These are phyloP conservation scores for Pseudonaja textilis DNA, from an alignment of 2,113 vertebrate species.

Conservation along the genomic window DNA sequence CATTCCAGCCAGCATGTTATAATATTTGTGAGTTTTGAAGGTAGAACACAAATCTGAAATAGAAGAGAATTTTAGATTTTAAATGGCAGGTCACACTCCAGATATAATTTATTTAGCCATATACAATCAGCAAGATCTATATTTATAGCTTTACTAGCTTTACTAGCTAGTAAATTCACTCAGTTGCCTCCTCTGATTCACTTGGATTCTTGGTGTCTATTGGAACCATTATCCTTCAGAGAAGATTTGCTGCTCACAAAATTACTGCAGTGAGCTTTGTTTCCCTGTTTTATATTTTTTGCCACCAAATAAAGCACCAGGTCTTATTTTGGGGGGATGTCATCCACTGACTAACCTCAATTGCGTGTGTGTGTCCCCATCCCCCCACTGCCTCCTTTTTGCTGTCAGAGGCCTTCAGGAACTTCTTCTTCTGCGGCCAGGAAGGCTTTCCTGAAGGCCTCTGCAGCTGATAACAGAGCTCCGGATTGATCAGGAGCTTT, in stretches of 20 bases:
- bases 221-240: not conserved
- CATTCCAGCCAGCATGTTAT: not conserved
- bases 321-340: too few relatives aligned
- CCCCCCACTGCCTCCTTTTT: too few relatives aligned
- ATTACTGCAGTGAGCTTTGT: not conserved
- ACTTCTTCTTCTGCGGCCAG: too few relatives aligned
- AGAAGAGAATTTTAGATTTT: conserved; percentile 13
- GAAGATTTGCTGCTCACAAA: not conserved
- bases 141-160: not conserved
- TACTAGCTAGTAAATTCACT: not conserved
- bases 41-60: not conserved
- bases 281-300: too few relatives aligned
- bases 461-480: too few relatives aligned
- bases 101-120: conserved; percentile 19
- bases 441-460: too few relatives aligned
- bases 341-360: too few relatives aligned
- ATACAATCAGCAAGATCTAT: conserved; percentile 24
- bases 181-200: not conserved
- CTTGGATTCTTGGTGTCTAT: not conserved
- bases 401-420: too few relatives aligned
- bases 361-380: too few relatives aligned
- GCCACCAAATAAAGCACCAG: too few relatives aligned
- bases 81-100: conserved; percentile 5
- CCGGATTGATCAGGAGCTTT: too few relatives aligned
- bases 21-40: not conserved